Base-by-base conservation (phyloP, 2,113 vertebrate genomes). In the Theristicus caerulescens region DNA sequence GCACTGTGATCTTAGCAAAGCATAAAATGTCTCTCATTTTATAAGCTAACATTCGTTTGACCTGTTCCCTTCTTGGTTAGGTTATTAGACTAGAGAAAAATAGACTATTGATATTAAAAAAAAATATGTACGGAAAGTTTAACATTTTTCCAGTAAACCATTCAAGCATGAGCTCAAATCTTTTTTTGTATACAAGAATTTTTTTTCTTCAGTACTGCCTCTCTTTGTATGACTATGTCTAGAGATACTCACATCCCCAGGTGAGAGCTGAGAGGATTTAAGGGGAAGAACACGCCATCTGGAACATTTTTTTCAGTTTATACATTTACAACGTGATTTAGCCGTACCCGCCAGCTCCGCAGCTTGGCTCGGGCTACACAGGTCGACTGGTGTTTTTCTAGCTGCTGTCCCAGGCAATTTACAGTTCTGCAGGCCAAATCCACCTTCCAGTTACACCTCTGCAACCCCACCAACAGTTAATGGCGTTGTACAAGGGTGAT, bases 401-500 rank as follows among this genome's bases (percentile, higher is more conserved):
- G 58, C 34, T 91, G 46, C 46, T 85, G 32, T 85, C 44, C 26
- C n/a, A 14, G 16, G 36, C 49, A 55, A 67, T 87, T 94, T 85
- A 70, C 2, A 1, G 25, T 91, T 95, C 61, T 77, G 36, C 67
- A 46, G 54, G 69, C 36, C 77, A 95, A 78, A 90, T 91, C 13
- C 7, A 8, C 24, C 29, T 74, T 83, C 51, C 66, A 77, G 70
- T 29, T 79, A 49, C 22, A 81, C 52, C 42, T 51, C 66, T 72
- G 61, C 36, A 89, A 82, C 38, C 29, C 54, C 36, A 11, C 40
- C 2, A 17, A 29, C 40, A 62, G 64, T 57, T 77, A 71, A 54
- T 58, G 55, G 49, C 0, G 0, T 84, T n/a, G 31, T 42, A 61
- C 7, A 11, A 78, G 15, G 29, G 65, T 54, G 79, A 46, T 3